These are phyloP conservation scores for Thryonomys swinderianus DNA, from an alignment of 2,113 vertebrate genomes.

Conservation along the genomic window DNA sequence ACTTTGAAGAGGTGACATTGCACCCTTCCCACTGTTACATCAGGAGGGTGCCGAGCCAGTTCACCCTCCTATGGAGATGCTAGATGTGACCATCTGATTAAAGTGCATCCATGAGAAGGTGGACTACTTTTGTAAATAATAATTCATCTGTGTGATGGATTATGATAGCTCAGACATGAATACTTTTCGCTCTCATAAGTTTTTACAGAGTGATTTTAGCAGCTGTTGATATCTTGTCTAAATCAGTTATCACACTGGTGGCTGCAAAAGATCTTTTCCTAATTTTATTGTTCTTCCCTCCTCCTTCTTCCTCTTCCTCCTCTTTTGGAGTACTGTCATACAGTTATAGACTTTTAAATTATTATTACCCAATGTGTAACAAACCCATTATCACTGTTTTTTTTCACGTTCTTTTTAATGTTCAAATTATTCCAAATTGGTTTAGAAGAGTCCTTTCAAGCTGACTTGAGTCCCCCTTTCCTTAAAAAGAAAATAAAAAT, in stretches of 20 bases:
- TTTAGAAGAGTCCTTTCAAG: not conserved
- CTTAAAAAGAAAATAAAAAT: not conserved
- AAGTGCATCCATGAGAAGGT: not conserved
- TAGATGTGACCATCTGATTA: not conserved
- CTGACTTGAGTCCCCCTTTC: not conserved
- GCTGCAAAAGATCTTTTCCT: not conserved
- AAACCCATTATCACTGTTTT: not conserved
- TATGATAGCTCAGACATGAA: not conserved
- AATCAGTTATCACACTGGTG: not conserved
- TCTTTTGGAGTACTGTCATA: not conserved
- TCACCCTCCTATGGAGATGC: not conserved
- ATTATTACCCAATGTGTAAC: not conserved
- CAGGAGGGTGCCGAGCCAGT: not conserved
- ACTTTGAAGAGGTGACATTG: not conserved
- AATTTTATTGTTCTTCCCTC: not conserved
- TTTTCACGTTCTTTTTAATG: not conserved
- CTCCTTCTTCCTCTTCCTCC: not conserved
- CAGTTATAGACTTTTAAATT: not conserved
- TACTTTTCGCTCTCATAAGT: not conserved
- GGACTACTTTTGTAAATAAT: slow-evolving; percentile 40
- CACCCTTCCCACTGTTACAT: not conserved
- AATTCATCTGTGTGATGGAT: slow-evolving; percentile 33
- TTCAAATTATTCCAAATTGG: not conserved
- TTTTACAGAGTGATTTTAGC: not conserved
- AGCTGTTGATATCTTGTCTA: not conserved